These are phyloP conservation scores for Trissolcus basalis DNA, from an alignment of 1,140 invertebrate genomes.

Conservation along the genomic window DNA sequence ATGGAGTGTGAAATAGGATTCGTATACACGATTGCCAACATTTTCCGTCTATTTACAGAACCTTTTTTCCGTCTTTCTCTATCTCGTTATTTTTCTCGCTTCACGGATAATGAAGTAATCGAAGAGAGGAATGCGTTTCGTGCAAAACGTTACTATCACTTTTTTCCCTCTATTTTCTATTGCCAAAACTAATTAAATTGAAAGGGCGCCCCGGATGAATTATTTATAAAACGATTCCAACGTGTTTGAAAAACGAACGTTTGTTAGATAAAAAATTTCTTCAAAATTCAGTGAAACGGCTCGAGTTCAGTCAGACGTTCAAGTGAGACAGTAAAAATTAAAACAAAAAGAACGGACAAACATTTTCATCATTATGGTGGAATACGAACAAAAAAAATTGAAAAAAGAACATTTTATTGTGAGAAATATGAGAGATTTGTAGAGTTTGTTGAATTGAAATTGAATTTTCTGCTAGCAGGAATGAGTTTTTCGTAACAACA, in stretches of 20 bases:
- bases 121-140: constrained; percentile 7
- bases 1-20: not conserved
- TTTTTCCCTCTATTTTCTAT: not conserved
- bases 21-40: not conserved
- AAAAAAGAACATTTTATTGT: not conserved
- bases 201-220: constrained; percentile 27
- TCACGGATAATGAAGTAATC: constrained; percentile 12
- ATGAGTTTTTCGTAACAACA: not conserved
- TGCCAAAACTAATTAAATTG: constrained; percentile 31
- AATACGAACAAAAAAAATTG: too few species aligned
- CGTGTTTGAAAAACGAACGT: too few species aligned
- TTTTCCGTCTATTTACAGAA: constrained; percentile 18
- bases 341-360: too few species aligned
- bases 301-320: constrained; percentile 71
- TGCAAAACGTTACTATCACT: not conserved
- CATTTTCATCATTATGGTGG: too few species aligned
- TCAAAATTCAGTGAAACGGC: constrained; percentile 72
- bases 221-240: constrained; percentile 17
- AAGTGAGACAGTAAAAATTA: not conserved
- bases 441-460: constrained; percentile 2
- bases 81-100: not conserved
- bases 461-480: not conserved
- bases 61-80: constrained; percentile 10
- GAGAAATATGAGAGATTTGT: not conserved
- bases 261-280: too few species aligned